Evolutionary conservation across 2,113 vertebrate species (phyloP), one percentile per base, ranked within the genome.

Genomic region (Telmatochromis brichardi): DNA sequence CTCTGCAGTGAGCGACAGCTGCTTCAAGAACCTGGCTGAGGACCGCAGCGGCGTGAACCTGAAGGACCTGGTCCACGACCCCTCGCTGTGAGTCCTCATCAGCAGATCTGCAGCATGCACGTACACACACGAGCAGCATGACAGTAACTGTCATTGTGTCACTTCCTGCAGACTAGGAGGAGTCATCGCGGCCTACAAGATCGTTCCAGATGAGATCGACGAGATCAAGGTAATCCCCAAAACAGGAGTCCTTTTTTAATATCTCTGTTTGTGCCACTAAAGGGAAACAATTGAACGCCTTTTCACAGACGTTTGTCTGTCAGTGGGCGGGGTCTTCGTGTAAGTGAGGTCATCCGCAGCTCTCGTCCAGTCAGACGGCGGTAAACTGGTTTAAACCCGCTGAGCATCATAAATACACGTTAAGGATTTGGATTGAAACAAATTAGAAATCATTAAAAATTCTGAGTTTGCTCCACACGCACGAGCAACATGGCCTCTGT

Each of bases 31-130:
- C 96, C 96, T 99, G 95, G 98, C 98, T 51, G 99, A 99, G 95
- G 99, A 99, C 96, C 97, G 98, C 90, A 99, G 98, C 94, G 99
- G 99, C 63, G 96, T 99, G 95, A 99, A 99, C 97, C 97, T 99
- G 90, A 99, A 99, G 96, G 98, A 99, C 95, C 97, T 99, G 90
- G 98, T 99, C 88, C 98, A 99, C 92, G 99, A 99, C 94, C 98
- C 98, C 54, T 99, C 98, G 91, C 97, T 99, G 99, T 99, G 95
- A 99, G 99, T 98, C 95, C 9, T 9, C 79, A 11, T 23, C 57
- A 4, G 11, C 68, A 3, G 15, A 53, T 97, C 95, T 33, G n/a
- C 9, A 26, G 5, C 42, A 53, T 5, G 28, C 6, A 83, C 7
- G 10, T 60, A 65, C 26, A 12, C n/a, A 79, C 23, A 21, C 1